Evolutionary conservation across 2,888 invertebrate genomes (phyloP).

Genomic region (Scotopteryx bipunctaria): DNA sequence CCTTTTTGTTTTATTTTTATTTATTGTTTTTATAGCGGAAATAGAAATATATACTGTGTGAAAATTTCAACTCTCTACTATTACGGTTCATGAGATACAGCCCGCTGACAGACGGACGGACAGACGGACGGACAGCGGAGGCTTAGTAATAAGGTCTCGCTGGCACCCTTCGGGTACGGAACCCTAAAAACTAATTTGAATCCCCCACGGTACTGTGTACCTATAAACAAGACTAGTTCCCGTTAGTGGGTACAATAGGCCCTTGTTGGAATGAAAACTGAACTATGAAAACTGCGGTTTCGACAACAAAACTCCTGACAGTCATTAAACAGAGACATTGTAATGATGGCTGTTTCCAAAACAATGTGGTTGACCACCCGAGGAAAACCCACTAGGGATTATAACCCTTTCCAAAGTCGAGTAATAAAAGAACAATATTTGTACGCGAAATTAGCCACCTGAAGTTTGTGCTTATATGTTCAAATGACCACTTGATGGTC

Average conservation of each 20-base stretch:
- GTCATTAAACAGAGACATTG: conserved; percentile 28
- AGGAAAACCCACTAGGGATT: conserved; percentile 4
- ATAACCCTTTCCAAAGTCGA: neutral
- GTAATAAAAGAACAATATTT: conserved; percentile 6
- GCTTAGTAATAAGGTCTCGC: no score
- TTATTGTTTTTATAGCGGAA: no score
- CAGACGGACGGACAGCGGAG: no score
- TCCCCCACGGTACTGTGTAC: no score
- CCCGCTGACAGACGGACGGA: no score
- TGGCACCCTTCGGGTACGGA: no score
- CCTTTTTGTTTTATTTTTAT: no score
- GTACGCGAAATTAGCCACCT: neutral
- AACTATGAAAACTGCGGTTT: conserved; percentile 15
- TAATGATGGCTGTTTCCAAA: conserved; percentile 42
- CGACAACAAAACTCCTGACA: conserved; percentile 9
- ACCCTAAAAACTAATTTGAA: no score
- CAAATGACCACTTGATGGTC: no score
- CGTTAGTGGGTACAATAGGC: conserved; percentile 14
- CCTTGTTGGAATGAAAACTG: conserved; percentile 1
- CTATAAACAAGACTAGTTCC: neutral
- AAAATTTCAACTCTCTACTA: no score
- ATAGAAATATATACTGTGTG: no score
- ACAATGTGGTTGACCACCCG: conserved; percentile 15
- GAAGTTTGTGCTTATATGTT: neutral
- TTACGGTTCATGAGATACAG: no score